A percentile compares a stretch with the other conserved stretches of the same genome.
phyloP scores from a whole-genome alignment of 2,888 invertebrate genomes.

The Papilio protenor region DNA sequence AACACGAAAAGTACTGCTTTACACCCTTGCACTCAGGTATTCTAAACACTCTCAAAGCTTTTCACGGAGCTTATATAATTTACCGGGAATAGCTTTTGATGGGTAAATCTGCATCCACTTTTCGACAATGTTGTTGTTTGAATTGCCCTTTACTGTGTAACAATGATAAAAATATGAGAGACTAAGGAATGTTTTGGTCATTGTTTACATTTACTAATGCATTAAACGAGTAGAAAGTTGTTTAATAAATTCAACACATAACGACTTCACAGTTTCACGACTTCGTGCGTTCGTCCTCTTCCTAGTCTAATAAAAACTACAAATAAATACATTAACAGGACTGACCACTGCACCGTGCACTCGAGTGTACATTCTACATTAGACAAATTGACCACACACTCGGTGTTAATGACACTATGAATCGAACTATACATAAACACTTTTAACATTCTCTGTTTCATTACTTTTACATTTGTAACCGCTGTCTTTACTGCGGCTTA shows the following conservation, averaged over 20 bases:
- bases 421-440: conserved; percentile 33
- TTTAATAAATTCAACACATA: conserved; percentile 27
- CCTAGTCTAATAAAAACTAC: conserved; percentile 30
- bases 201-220: conserved; percentile 22
- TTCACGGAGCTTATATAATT: not conserved
- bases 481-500: not conserved
- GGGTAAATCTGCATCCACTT: not conserved
- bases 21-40: not conserved
- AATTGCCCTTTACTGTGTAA: not conserved
- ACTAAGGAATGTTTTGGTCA: conserved; percentile 3
- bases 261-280: conserved; percentile 32
- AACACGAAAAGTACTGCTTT: not conserved
- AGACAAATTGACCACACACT: conserved; percentile 51
- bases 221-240: conserved; percentile 26
- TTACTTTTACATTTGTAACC: conserved; percentile 2
- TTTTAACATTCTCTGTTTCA: conserved; percentile 43
- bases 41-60: not conserved
- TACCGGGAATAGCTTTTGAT: not conserved
- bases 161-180: not conserved
- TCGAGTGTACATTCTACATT: conserved; percentile 57
- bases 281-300: conserved; percentile 19
- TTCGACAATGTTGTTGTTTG: not conserved
- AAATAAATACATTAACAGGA: conserved; percentile 48
- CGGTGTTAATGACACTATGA: conserved; percentile 48
- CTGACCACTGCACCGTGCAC: conserved; percentile 54